These are phyloP conservation scores for Apogon talboti DNA, from an alignment of 2,797 vertebrate species.

Conservation along the genomic window DNA sequence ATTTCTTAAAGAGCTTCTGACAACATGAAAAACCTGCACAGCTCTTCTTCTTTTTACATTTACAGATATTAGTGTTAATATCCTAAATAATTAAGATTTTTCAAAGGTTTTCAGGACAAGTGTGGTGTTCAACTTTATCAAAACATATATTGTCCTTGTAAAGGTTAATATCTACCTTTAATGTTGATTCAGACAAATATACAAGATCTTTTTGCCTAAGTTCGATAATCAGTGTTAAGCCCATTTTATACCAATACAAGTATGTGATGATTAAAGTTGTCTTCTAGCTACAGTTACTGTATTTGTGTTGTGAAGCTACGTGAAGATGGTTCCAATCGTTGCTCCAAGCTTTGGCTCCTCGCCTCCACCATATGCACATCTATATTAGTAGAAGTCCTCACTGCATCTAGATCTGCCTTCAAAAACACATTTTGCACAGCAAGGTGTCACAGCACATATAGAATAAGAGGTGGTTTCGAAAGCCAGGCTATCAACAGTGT, in stretches of 20 bases:
- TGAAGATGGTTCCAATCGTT: slow-evolving; percentile 1
- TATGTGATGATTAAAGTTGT: not conserved
- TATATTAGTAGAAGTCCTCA: not conserved
- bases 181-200: too few species aligned
- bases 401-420: not conserved
- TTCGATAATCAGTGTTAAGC: too few species aligned
- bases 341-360: slow-evolving; percentile 5
- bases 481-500: not conserved
- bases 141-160: too few species aligned
- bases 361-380: not conserved
- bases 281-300: slow-evolving; percentile 2
- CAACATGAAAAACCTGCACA: slow-evolving; percentile 23
- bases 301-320: slow-evolving; percentile 10
- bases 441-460: not conserved
- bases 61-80: too few species aligned
- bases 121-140: too few species aligned
- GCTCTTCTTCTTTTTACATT: slow-evolving; percentile 11
- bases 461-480: not conserved
- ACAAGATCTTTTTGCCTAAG: too few species aligned
- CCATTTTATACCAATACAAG: not conserved
- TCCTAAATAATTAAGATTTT: too few species aligned
- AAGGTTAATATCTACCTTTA: too few species aligned
- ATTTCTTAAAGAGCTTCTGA: slow-evolving; percentile 39
- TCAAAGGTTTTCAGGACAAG: too few species aligned
- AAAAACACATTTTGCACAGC: slow-evolving; percentile 1